Conservation (phyloP, 2,797 vertebrate species). For the Myotis myotis region DNA sequence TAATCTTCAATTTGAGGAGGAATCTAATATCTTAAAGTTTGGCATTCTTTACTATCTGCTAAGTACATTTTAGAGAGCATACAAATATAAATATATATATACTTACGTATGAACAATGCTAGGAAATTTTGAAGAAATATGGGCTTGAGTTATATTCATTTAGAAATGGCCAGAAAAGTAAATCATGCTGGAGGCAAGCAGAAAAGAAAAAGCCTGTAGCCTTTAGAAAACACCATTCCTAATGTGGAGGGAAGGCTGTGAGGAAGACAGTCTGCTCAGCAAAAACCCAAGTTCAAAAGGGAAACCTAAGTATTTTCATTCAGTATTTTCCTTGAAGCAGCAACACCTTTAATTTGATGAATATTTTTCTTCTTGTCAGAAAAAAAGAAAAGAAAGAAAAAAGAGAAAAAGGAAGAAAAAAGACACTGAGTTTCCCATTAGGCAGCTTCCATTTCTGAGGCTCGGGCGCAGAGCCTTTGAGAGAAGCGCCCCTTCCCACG, state of each 20-base stretch:
- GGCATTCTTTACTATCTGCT: neutral
- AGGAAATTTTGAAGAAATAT: neutral
- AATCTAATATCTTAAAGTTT: neutral
- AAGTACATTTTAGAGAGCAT: neutral
- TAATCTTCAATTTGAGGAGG: neutral
- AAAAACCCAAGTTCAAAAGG: constrained; percentile 55
- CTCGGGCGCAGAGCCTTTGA: neutral
- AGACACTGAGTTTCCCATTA: constrained; percentile 67
- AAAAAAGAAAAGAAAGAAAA: neutral
- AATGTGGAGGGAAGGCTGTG: neutral
- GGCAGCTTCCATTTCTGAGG: constrained; percentile 60
- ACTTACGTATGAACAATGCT: neutral
- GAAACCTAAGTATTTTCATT: neutral
- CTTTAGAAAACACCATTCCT: neutral
- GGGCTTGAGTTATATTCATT: neutral
- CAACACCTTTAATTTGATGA: constrained; percentile 39
- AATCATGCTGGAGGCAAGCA: neutral
- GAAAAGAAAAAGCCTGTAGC: neutral
- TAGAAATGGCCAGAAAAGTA: constrained; percentile 2
- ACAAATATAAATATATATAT: neutral
- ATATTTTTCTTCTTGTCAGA: constrained; percentile 66
- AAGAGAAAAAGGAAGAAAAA: neutral
- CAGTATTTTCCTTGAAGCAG: constrained; percentile 56
- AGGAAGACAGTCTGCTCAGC: constrained; percentile 30
- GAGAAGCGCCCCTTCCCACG: constrained; percentile 56